Base-by-base conservation (phyloP, 2,113 vertebrate genomes). In the Dasyprocta punctata region DNA sequence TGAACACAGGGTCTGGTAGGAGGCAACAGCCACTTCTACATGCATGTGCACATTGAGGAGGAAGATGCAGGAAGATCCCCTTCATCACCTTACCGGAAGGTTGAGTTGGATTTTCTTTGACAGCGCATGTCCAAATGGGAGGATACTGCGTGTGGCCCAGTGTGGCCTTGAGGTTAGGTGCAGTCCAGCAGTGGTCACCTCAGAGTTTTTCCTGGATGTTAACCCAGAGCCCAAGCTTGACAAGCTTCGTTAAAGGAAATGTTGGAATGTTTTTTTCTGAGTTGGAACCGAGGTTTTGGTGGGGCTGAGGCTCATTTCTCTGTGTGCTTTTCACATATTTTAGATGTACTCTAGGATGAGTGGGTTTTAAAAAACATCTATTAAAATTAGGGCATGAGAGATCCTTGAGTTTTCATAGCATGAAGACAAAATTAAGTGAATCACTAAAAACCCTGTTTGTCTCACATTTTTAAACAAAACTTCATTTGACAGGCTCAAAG, bases 321-420 rank as follows among this genome's bases (percentile, higher is more conserved):
- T 44, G 7, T 63, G 19, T 7, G 19, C 0, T 75, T 11, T 86
- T 80, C 0, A n/a, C 10, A 26, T 44, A 49, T 86, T 83, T 61
- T 58, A 38, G 20, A 44, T n/a, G 1, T 47, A 30, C 11, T 73
- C 56, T 80, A 38, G 52, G 73, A 52, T 61, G 56, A 82, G 16
- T 63, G 22, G 1, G 49, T 67, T 95, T 94, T 92, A 91, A 54
- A 54, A 71, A 82, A 20, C 5, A 89, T 52, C 33, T 67, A 78
- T 80, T 90, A 69, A 91, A 84, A 93, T 89, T 38, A 90, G 92
- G 95, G 71, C 38, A 47, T 67, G 36, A 26, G 78, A 93, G 63
- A 12, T 28, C 24, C 52, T 82, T 73, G 81, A 73, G 41, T 92
- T 92, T 92, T 83, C 65, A 47, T 19, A 90, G 28, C 16, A n/a